These are phyloP conservation scores for Martes martes DNA, from an alignment of 2,113 vertebrate genomes.

Conservation along the genomic window DNA sequence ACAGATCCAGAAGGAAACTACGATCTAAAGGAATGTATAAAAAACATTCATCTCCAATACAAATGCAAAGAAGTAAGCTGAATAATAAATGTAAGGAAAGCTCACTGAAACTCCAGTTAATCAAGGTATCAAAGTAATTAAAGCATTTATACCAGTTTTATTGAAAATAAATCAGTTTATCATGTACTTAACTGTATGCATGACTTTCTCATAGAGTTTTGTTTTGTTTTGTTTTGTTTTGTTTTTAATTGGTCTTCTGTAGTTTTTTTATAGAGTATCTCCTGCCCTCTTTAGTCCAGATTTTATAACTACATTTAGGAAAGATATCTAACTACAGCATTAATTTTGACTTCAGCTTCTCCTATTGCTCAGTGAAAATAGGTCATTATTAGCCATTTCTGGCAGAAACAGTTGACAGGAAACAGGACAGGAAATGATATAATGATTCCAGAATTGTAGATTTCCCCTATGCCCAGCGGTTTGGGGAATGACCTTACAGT, in stretches of 20 bases:
- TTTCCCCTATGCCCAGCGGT: slow-evolving; percentile 84
- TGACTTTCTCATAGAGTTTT: slow-evolving; percentile 72
- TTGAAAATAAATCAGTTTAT: slow-evolving; percentile 86
- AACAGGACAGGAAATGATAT: slow-evolving; percentile 89
- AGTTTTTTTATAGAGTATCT: slow-evolving; percentile 83
- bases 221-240: slow-evolving; percentile 26
- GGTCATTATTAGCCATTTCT: slow-evolving; percentile 86
- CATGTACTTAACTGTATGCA: slow-evolving; percentile 79
- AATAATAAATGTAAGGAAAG: slow-evolving; percentile 70
- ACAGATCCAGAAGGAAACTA: slow-evolving; percentile 77
- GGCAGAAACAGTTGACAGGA: slow-evolving; percentile 84
- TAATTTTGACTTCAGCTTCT: slow-evolving; percentile 76
- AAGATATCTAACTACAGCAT: slow-evolving; percentile 63
- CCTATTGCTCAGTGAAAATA: slow-evolving; percentile 82
- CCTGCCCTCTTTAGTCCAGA: slow-evolving; percentile 91
- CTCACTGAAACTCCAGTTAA: slow-evolving; percentile 80
- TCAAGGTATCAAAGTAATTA: slow-evolving; percentile 84
- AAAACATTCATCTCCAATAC: slow-evolving; percentile 73
- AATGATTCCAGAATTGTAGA: slow-evolving; percentile 81
- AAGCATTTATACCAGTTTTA: slow-evolving; percentile 84
- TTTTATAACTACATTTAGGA: slow-evolving; percentile 87
- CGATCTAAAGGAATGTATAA: slow-evolving; percentile 65
- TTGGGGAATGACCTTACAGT: slow-evolving; percentile 80
- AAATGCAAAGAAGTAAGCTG: slow-evolving; percentile 73
- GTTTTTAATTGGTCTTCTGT: slow-evolving; percentile 58